Conservation (phyloP, 2,888 invertebrate species). For the Seira ritae region DNA sequence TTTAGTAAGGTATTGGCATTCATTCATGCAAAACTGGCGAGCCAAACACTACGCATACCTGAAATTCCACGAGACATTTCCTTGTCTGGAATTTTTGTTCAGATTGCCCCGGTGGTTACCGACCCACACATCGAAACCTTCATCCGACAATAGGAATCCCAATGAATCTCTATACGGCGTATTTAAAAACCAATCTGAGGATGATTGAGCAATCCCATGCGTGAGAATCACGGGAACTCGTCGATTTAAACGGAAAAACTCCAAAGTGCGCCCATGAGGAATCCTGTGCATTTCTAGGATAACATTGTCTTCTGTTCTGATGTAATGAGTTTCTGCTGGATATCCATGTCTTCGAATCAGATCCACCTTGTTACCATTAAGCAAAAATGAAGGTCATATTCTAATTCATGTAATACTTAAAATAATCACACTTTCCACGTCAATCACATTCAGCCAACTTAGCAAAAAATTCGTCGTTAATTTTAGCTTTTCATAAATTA, state of each 20-base stretch:
- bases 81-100: constrained; percentile 36
- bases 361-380: constrained; percentile 75
- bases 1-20: too few species aligned
- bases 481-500: too few species aligned
- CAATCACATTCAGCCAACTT: too few species aligned
- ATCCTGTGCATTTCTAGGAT: constrained; percentile 77
- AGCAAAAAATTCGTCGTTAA: too few species aligned
- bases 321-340: constrained; percentile 76
- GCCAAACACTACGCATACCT: too few species aligned
- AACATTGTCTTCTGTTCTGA: constrained; percentile 77
- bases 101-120: constrained; percentile 49
- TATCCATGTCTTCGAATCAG: constrained; percentile 77
- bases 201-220: constrained; percentile 88
- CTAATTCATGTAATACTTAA: too few species aligned
- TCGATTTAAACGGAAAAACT: not conserved
- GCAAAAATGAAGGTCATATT: too few species aligned
- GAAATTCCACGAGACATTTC: constrained; percentile 50
- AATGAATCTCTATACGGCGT: constrained; percentile 79
- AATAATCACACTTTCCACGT: too few species aligned
- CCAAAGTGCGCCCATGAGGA: constrained; percentile 75
- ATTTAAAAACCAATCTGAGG: constrained; percentile 86
- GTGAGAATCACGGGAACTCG: constrained; percentile 79
- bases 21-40: too few species aligned
- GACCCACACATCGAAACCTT: constrained; percentile 78
- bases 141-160: constrained; percentile 75